phyloP scores from a whole-genome alignment of 2,888 invertebrate genomes.

The Phymatocera aterrima region DNA sequence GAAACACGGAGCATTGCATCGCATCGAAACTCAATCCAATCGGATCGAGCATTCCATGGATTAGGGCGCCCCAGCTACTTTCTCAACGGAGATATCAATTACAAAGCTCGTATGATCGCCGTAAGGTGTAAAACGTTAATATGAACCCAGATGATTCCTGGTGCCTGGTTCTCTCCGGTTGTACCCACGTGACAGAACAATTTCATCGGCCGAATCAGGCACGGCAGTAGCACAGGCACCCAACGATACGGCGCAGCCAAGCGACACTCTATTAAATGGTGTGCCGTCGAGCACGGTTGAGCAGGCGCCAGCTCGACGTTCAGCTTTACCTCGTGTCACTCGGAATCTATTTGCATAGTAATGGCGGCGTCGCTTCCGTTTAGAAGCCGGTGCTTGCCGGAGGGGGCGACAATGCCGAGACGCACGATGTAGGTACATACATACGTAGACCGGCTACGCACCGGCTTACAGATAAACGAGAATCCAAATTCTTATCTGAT shows the following conservation, averaged over 20 bases:
- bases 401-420: background rate
- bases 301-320: conserved; percentile 68
- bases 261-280: conserved; percentile 56
- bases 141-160: background rate
- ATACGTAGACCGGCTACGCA: background rate
- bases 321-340: conserved; percentile 66
- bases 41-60: too few relatives aligned
- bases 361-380: conserved; percentile 66
- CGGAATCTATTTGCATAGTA: conserved; percentile 73
- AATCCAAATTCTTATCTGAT: conserved; percentile 4
- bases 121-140: background rate
- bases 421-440: background rate
- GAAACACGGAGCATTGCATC: too few relatives aligned
- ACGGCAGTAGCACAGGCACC: background rate
- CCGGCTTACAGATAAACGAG: background rate
- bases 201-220: conserved; percentile 69
- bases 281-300: conserved; percentile 55
- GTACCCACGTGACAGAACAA: conserved; percentile 56
- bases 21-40: too few relatives aligned
- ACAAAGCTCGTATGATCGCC: too few relatives aligned
- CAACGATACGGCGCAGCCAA: conserved; percentile 48
- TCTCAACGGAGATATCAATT: too few relatives aligned
- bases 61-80: too few relatives aligned
- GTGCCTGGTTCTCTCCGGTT: background rate
- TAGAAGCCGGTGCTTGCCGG: conserved; percentile 54